phyloP scores from a whole-genome alignment of 2,797 vertebrate genomes.

The Gallinago stenura region DNA sequence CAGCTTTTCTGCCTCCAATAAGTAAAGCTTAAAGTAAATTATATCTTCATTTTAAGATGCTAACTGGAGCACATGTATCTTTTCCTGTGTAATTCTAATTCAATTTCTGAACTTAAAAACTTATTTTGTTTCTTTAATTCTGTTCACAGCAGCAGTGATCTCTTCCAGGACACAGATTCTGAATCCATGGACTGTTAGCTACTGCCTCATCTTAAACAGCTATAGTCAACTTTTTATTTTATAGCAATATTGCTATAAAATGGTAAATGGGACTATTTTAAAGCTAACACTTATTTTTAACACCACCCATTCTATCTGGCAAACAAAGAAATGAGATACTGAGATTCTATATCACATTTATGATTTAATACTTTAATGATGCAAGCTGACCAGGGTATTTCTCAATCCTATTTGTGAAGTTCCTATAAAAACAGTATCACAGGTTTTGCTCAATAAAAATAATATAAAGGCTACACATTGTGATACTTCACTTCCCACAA shows the following conservation, averaged over 20 bases:
- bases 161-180: neutral
- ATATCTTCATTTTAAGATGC: neutral
- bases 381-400: neutral
- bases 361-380: neutral
- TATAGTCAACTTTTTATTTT: no score
- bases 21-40: neutral
- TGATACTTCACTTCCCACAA: neutral
- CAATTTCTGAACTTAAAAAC: neutral
- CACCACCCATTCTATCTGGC: neutral
- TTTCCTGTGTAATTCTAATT: neutral
- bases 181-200: neutral
- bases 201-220: neutral
- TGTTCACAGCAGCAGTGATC: neutral
- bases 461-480: neutral
- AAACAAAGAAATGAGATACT: neutral
- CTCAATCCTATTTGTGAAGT: neutral
- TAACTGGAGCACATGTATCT: neutral
- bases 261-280: neutral
- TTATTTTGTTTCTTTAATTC: neutral
- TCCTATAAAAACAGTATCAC: neutral
- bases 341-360: neutral
- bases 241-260: neutral
- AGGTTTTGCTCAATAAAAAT: neutral
- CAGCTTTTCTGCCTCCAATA: neutral
- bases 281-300: neutral